Percentiles rank a stretch among this genome's conserved stretches.
These are phyloP conservation scores for Dryocosmus kuriphilus DNA, from an alignment of 2,888 invertebrate species.

Conservation along the genomic window DNA sequence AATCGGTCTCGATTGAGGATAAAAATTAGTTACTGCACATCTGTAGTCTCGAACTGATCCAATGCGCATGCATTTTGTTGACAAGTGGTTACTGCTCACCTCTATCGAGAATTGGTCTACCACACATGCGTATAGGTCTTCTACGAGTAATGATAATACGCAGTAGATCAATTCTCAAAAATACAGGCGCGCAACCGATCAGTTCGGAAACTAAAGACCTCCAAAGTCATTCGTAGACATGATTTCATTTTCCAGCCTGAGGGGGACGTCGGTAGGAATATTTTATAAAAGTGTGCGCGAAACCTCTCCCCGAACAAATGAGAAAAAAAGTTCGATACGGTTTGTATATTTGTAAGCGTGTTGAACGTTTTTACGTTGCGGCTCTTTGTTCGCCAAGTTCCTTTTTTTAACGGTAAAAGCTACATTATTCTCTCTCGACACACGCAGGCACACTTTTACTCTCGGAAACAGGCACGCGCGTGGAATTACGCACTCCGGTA, in stretches of 20 bases:
- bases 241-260: constrained; percentile 9
- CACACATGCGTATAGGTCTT: background rate
- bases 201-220: background rate
- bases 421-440: constrained; percentile 4
- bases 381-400: constrained; percentile 6
- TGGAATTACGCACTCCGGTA: constrained; percentile 44
- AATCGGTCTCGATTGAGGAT: background rate
- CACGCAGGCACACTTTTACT: constrained; percentile 27
- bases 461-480: constrained; percentile 27
- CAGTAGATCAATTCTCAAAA: background rate
- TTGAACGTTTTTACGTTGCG: constrained; percentile 37
- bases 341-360: constrained; percentile 45
- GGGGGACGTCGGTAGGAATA: constrained; percentile 6
- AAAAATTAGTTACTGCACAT: background rate
- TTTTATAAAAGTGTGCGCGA: constrained; percentile 28
- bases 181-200: background rate
- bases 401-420: constrained; percentile 33
- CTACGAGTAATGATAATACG: background rate
- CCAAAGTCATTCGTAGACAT: background rate
- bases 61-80: background rate
- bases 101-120: background rate
- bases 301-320: constrained; percentile 34
- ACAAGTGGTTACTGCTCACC: background rate
- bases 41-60: background rate
- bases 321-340: constrained; percentile 31